Base-by-base conservation (phyloP, 1,140 invertebrate genomes). In the Eurosta solidaginis region DNA sequence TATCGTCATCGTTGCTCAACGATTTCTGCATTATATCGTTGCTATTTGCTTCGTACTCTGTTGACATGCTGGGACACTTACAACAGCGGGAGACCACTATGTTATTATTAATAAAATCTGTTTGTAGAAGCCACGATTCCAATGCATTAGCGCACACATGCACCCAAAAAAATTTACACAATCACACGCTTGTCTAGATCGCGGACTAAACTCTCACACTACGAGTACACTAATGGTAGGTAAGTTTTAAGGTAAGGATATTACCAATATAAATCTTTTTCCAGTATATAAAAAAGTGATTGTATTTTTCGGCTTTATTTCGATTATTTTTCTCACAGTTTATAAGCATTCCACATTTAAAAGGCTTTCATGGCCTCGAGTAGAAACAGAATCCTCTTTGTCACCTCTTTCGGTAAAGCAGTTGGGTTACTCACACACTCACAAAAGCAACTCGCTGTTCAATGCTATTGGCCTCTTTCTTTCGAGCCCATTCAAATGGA, bases 81-180 rank as follows among this genome's bases (percentile, higher is more conserved):
- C 47, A 14, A 49, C 49, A 76, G 75, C 45, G 45, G 75, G 75
- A 27, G 75, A 36, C 50, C 42, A 54, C 20, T 54, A 47, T 76
- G n/a, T n/a, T 42, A 17, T 49, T 50, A 17, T 20, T 40, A 40
- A 40, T 40, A 68, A 49, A 52, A 54, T 76, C 44, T 47, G 22
- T 20, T 74, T 45, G 20, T 20, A 27, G 33, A 68, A 74, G 44
- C 44, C 73, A 25, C 44, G 22, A 74, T 76, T 76, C 75, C 45
- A 52, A 76, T n/a, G 20, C 36, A 54, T 54, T 47, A 27, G 52
- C 47, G 9, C 45, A 76, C 49, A 52, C 75, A 76, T 76, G 22
- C 49, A 76, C 25, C 22, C 33, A 54, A 76, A 14, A 36, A n/a
- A 14, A 22, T 76, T 76, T 20, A 40, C 20, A 52, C 17, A 76